Evolutionary conservation across 2,113 vertebrate species (phyloP), one percentile per base, ranked within the genome.

Genomic region (Antechinus flavipes): DNA sequence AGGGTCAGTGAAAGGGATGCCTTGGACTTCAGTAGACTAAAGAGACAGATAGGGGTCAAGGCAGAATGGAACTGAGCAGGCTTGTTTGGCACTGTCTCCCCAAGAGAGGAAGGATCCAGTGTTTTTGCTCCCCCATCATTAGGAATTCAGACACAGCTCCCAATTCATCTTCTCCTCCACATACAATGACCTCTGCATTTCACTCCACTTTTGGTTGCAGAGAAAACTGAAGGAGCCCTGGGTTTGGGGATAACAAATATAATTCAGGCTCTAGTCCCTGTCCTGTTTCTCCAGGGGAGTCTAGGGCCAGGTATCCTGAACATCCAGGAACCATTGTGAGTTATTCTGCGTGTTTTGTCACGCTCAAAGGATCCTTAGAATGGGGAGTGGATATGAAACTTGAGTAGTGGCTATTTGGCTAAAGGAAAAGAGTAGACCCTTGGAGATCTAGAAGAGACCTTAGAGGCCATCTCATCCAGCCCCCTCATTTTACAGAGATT

Each of bases 91-190:
- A 56, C 6, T 58, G 35, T 52, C 49, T 53, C 7, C 90, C 90
- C 55, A 6, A 58, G 42, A 93, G 50, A 93, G 16, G 25, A 25
- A 42, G 76, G 35, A 23, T 93, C 42, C 89, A 52, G 68, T 10
- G 61, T 84, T 96, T 54, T 68, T 52, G 26, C 12, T 94, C 94
- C 90, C 68, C 94, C 91, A 89, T 52, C 90, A 27, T 91, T 96
- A 92, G 91, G 68, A 96, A 56, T 16, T 27, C 56, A 97, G 91
- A 98, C 96, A 98, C 92, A 97, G 91, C n/a, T 94, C 14, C 94
- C 16, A 0, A 16, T 98, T 98, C 93, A 96, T 95, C 94, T 61
- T 61, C 46, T 89, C 94, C 50, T 90, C 35, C 54, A 35, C 68
- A 84, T 91, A 96, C 12, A 68, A 42, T 94, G 93, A 96, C 92